Evolutionary conservation across 2,797 vertebrate genomes (phyloP).

Genomic region (Aulostomus chinensis): DNA sequence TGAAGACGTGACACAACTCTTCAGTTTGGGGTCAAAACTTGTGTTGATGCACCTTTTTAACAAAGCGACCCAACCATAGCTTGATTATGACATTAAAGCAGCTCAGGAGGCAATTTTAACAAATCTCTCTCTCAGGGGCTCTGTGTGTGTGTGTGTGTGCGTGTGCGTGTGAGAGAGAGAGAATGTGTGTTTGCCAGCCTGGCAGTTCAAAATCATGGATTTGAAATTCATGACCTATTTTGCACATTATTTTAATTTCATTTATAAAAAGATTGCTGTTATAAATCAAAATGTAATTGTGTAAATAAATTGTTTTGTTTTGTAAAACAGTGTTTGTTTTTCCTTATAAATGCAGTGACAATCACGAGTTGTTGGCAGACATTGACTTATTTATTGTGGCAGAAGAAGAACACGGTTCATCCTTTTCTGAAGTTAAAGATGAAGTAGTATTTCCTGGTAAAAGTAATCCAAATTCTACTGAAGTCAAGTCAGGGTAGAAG

Average conservation of each 20-base stretch:
- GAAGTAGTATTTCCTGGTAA: too few relatives aligned
- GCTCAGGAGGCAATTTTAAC: too few relatives aligned
- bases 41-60: too few relatives aligned
- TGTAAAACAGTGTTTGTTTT: slow-evolving; percentile 16
- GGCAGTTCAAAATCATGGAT: slow-evolving; percentile 26
- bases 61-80: too few relatives aligned
- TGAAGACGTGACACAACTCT: not conserved
- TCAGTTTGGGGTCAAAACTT: too few relatives aligned
- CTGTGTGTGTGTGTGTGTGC: not conserved
- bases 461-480: too few relatives aligned
- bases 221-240: slow-evolving; percentile 43
- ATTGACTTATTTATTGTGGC: too few relatives aligned
- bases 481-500: too few relatives aligned
- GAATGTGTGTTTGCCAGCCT: not conserved
- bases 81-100: too few relatives aligned
- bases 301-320: slow-evolving; percentile 62
- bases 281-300: slow-evolving; percentile 32
- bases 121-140: too few relatives aligned
- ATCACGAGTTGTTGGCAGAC: too few relatives aligned
- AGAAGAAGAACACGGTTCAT: not conserved
- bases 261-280: slow-evolving; percentile 3
- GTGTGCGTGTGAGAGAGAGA: not conserved
- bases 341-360: not conserved
- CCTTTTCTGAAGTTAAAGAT: too few relatives aligned
- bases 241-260: slow-evolving; percentile 57